Base-by-base conservation (phyloP, 2,113 vertebrate species). In the Cephalopholis sonnerati region DNA sequence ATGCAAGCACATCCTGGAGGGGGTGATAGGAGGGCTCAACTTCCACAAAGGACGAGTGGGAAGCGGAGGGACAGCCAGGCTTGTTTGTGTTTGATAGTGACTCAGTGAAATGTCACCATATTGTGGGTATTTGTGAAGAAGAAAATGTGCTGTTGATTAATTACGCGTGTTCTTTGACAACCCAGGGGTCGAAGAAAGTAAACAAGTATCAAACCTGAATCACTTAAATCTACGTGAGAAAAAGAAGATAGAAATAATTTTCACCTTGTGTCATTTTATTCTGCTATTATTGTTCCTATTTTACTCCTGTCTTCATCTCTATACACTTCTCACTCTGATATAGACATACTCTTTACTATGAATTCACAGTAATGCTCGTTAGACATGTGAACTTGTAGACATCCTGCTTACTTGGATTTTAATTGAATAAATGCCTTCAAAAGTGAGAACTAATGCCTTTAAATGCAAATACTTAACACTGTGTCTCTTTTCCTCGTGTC, bases 61-160 rank as follows among this genome's bases (percentile, higher is more conserved):
- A 32, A 59, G 44, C 68, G 8, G 27, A 48, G 67, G 76, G 64
- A 59, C 51, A 70, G 36, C 10, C 25, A 27, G 18, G 29, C 61
- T 74, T 73, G 81, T 81, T 82, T 82, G 39, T 78, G 46, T 84
- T 77, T 72, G 11, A 64, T 65, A 24, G 18, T 90, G 82, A 89
- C 73, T 91, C 77, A 86, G 55, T 59, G 39, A 81, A n/a, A 85
- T 48, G 39, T 81, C 64, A 32, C 10, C 39, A 65, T 29, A 53
- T 61, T 44, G 55, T 59, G 2, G 18, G 10, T 78, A 27, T 59
- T 82, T 79, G 57, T 29, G 7, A 71, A n/a, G n/a, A 12, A 25
- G 29, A 20, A 51, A 44, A 7, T 1, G 17, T 77, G 27, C 12
- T 48, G 20, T 15, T 46, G 24, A 76, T 63, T 27, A 15, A 63